A percentile compares a stretch with the other conserved stretches of the same genome.
These are phyloP conservation scores for Astreopora myriophthalma DNA, from an alignment of 64 coral and sea anemone genomes.

Conservation along the genomic window DNA sequence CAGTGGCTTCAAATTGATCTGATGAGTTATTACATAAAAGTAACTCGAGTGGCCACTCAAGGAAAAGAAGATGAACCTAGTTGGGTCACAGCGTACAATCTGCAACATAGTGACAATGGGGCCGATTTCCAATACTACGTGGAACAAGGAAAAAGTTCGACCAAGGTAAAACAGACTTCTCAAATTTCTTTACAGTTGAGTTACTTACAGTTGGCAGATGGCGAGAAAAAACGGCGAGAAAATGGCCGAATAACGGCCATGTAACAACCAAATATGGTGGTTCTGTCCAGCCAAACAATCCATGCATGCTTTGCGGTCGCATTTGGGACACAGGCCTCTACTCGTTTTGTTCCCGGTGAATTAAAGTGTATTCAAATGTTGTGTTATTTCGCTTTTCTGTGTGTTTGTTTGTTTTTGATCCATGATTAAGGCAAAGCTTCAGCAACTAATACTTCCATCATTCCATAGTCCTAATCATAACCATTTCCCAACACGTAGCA, in stretches of 20 bases:
- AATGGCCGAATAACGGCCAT: neutral
- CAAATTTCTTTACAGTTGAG: neutral
- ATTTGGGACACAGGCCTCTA: constrained; percentile 1
- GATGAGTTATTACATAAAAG: constrained; percentile 10
- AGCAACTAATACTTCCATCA: too few species aligned
- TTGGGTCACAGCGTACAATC: constrained; percentile 51
- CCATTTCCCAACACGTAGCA: too few species aligned
- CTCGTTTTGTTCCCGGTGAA: constrained; percentile 23
- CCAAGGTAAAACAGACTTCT: neutral
- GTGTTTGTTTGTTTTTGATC: neutral
- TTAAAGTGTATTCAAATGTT: neutral
- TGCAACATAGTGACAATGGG: neutral
- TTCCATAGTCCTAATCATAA: too few species aligned
- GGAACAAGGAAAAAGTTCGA: neutral
- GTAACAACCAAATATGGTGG: neutral
- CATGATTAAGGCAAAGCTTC: neutral
- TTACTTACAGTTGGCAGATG: neutral
- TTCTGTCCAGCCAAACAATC: neutral
- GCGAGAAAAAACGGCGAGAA: too few species aligned
- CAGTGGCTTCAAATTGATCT: constrained; percentile 68
- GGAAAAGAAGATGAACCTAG: neutral
- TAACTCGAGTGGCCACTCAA: constrained; percentile 44
- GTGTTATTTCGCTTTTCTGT: too few species aligned
- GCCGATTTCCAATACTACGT: neutral
- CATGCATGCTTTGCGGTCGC: constrained; percentile 31